Evolutionary conservation across 2,888 invertebrate genomes (phyloP), one percentile per base, ranked within the genome.

Genomic region (Furcula furcula): DNA sequence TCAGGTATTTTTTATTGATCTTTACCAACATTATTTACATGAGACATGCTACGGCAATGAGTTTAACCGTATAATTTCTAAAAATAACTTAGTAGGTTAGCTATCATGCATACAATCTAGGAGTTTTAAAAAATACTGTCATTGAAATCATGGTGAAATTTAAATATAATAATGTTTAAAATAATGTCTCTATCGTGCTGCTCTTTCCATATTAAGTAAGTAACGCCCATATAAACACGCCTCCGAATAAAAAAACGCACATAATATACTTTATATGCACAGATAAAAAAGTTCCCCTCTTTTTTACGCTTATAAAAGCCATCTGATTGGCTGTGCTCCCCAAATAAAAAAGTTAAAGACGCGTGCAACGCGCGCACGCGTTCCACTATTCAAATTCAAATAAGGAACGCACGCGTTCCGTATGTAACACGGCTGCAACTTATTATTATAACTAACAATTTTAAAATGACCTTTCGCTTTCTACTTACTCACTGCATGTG

Each of bases 311-410:
- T 40, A 45, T 55, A 75, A 72, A 75, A 56, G 50, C 49, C 7
- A 52, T 55, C 66, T 65, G 65, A 87, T 88, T 88, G 88, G 87
- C 56, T 59, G 69, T 44, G 41, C 46, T 62, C 59, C 70, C 74
- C 70, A 73, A 67, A 75, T 84, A 87, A 88, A 88, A 87, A 86
- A 81, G 73, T 57, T 72, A 82, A 81, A 82, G 78, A 77, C 80
- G 81, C 83, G 81, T 77, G 80, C 65, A 59, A 55, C 52, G 53
- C 62, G 65, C 65, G 73, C 82, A 76, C 80, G 76, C 75, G 76
- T 60, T 72, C 61, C 61, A 46, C 76, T 76, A 75, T 80, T 77
- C 75, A 81, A 74, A 78, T 78, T 79, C 74, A 78, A 81, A 82
- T 77, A 70, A 67, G 69, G 72, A 77, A 76, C 76, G 77, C 83